Evolutionary conservation across 2,888 invertebrate species (phyloP).

Genomic region (Callosobruchus maculatus): DNA sequence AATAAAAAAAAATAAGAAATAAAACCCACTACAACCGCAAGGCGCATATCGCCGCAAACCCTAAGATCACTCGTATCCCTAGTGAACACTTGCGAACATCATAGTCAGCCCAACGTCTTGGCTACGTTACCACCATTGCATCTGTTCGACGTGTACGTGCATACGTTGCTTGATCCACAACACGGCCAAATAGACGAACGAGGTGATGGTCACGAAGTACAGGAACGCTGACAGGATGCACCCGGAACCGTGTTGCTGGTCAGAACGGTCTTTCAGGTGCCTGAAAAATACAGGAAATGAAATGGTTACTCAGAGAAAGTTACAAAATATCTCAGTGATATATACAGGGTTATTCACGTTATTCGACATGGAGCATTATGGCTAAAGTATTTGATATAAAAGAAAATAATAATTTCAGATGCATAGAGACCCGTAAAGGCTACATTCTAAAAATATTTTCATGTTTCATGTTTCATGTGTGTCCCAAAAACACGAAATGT

Average conservation of each 20-base stretch:
- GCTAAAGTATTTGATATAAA: too few species aligned
- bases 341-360: too few species aligned
- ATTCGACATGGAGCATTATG: too few species aligned
- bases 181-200: slow-evolving; percentile 46
- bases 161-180: slow-evolving; percentile 48
- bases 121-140: slow-evolving; percentile 46
- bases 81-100: not conserved
- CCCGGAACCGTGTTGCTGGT: slow-evolving; percentile 40
- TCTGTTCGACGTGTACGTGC: slow-evolving; percentile 45
- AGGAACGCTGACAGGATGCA: slow-evolving; percentile 47
- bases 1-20: too few species aligned
- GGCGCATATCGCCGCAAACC: not conserved
- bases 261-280: slow-evolving; percentile 18
- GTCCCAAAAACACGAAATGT: too few species aligned
- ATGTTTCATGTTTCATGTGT: too few species aligned
- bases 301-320: too few species aligned
- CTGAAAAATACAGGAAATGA: too few species aligned
- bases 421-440: too few species aligned
- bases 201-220: slow-evolving; percentile 48
- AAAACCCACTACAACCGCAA: slow-evolving; percentile 9
- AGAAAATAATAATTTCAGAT: too few species aligned
- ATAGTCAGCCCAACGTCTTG: not conserved
- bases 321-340: too few species aligned
- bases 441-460: too few species aligned
- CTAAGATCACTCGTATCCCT: not conserved